A percentile compares a stretch with the other conserved stretches of the same genome.
Conservation (phyloP, 2,797 vertebrate species). For the Lophius americanus region DNA sequence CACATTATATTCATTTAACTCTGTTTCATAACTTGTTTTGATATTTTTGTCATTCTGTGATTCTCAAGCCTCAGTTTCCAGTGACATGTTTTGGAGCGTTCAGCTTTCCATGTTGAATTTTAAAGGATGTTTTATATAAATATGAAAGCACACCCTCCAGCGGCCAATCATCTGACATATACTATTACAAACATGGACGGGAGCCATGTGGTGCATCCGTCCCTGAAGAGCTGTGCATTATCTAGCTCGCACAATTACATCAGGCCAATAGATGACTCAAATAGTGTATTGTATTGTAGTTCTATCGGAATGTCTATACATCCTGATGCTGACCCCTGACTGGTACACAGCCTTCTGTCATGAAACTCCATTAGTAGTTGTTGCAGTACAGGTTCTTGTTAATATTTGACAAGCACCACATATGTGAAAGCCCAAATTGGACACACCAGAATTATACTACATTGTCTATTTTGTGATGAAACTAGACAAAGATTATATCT, state of each 20-base stretch:
- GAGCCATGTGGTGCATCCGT: constrained; percentile 12
- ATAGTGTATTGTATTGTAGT: constrained; percentile 25
- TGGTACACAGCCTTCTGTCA: constrained; percentile 29
- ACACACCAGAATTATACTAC: constrained; percentile 49
- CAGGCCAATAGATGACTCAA: constrained; percentile 39
- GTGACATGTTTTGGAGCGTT: constrained; percentile 12
- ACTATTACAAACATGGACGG: constrained; percentile 28
- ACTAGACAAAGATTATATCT: constrained; percentile 65
- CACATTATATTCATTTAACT: not conserved
- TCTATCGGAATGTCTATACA: constrained; percentile 41
- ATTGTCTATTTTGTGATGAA: constrained; percentile 54
- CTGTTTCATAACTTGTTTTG: constrained; percentile 18
- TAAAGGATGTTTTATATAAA: constrained; percentile 19
- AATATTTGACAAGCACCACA: constrained; percentile 65
- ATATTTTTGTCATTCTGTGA: constrained; percentile 7
- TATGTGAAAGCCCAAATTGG: constrained; percentile 56
- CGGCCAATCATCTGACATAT: constrained; percentile 4
- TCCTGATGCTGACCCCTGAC: constrained; percentile 4
- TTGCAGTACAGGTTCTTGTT: constrained; percentile 58
- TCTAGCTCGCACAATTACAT: constrained; percentile 48
- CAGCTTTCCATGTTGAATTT: not conserved
- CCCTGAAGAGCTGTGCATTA: constrained; percentile 23
- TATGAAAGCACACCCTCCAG: constrained; percentile 12
- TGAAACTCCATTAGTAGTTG: constrained; percentile 50
- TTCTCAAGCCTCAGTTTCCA: constrained; percentile 2